Base-by-base conservation (phyloP, 2,888 invertebrate species). In the Colostygia pectinataria region DNA sequence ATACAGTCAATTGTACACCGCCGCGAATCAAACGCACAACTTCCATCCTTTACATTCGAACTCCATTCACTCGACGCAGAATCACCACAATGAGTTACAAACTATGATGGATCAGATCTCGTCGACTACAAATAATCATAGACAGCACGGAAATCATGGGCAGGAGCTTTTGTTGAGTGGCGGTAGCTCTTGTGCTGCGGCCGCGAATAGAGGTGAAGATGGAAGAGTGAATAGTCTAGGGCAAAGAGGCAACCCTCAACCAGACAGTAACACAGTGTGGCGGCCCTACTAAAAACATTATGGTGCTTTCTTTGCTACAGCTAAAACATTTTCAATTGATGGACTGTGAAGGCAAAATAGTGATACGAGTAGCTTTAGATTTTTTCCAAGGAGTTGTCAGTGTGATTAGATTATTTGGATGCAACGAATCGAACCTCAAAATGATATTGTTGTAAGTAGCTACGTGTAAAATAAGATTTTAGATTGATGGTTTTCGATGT, bases 1-100 rank as follows among this genome's bases (percentile, higher is more conserved):
- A 2, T 97, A 96, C 81, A 96, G 96, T 4, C 96, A 96, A 72
- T 80, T 96, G 12, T 96, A 96, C 65, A 95, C 95, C 2, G 95
- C 95, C 0, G 95, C 95, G 29, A 95, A 94, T 69, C 94, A 94
- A 71, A 92, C 92, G 12, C 94, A 94, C 64, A 93, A 94, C 66
- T 94, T 94, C 69, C 94, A 94, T 70, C 92, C 92, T 2, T 84
- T 94, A 36, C 94, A 94, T 73, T 91, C 93, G 7, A 91, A 93
- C 59, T 91, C 93, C 7, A 90, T 93, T 52, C 93, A 93, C 61
- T 91, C 92, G 24, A 91, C 92, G 25, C 92, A 92, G 51, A 92
- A 92, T 59, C 92, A 92, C 50, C 93, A 94, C 57, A 94, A 94
- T 47, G 94, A 94, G 68, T 74, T 94, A 51, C 94, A 94, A 77